Conservation (phyloP, 2,113 vertebrate genomes). For the Saguinus midas region DNA sequence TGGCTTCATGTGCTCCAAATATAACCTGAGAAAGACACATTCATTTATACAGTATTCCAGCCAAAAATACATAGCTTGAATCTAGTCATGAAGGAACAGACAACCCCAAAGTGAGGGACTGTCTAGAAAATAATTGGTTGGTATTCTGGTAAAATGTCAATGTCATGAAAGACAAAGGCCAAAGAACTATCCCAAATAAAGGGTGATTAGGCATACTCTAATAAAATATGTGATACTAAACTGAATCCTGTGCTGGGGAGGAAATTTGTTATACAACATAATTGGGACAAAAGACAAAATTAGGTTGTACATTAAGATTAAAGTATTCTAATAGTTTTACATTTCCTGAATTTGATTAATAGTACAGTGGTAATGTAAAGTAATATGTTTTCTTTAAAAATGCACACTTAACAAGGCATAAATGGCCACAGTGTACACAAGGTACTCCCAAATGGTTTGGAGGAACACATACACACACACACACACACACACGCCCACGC, state of each 20-base stretch:
- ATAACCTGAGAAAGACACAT: background rate
- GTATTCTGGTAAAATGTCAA: background rate
- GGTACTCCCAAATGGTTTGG: background rate
- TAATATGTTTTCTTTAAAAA: background rate
- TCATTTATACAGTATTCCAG: background rate
- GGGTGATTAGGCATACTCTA: background rate
- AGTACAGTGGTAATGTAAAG: background rate
- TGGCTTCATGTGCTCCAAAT: background rate
- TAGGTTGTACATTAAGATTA: background rate
- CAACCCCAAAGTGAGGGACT: background rate
- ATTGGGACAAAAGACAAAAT: conserved; percentile 39
- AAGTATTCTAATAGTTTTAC: conserved; percentile 28
- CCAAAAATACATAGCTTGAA: background rate
- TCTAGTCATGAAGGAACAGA: background rate
- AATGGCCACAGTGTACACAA: background rate
- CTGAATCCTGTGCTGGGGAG: background rate
- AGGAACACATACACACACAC: too few relatives aligned
- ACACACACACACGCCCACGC: background rate
- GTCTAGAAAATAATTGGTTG: background rate
- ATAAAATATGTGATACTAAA: conserved; percentile 24
- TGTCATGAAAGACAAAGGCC: background rate
- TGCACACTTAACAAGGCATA: background rate
- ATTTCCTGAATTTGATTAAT: background rate
- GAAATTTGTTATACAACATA: background rate
- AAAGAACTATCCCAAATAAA: background rate